Conservation (phyloP, 2,797 vertebrate species). For the Odontamblyopus rebecca region DNA sequence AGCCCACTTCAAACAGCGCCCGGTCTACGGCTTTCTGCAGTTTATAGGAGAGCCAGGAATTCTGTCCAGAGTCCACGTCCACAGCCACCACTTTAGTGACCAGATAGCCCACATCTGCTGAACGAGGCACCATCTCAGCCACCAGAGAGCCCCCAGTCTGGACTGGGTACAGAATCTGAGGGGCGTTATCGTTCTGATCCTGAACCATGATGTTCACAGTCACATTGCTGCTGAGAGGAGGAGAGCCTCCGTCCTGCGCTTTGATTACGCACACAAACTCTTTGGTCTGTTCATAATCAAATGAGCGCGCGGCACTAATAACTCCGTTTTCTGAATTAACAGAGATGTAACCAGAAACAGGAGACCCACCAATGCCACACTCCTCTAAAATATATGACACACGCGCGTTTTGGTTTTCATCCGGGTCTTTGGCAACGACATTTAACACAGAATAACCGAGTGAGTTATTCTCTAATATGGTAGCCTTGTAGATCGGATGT, state of each 20-base stretch:
- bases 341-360: too few relatives aligned
- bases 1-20: conserved; percentile 69
- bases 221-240: conserved; percentile 62
- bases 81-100: conserved; percentile 83
- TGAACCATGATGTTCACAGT: conserved; percentile 65
- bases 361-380: background rate
- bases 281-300: conserved; percentile 62
- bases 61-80: conserved; percentile 75
- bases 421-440: too few relatives aligned
- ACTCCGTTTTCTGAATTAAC: too few relatives aligned
- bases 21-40: conserved; percentile 75
- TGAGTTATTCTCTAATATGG: too few relatives aligned
- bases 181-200: conserved; percentile 47
- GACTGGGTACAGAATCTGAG: conserved; percentile 68
- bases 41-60: conserved; percentile 73
- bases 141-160: conserved; percentile 58
- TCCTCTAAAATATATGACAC: too few relatives aligned
- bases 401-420: too few relatives aligned
- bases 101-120: conserved; percentile 76
- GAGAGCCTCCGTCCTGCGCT: conserved; percentile 58
- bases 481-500: too few relatives aligned
- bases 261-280: conserved; percentile 26
- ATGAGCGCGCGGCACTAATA: background rate
- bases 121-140: conserved; percentile 76
- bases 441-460: too few relatives aligned